Evolutionary conservation across 92 coral and sea anemone genomes (phyloP).

Genomic region (Isaurus tuberculatus): DNA sequence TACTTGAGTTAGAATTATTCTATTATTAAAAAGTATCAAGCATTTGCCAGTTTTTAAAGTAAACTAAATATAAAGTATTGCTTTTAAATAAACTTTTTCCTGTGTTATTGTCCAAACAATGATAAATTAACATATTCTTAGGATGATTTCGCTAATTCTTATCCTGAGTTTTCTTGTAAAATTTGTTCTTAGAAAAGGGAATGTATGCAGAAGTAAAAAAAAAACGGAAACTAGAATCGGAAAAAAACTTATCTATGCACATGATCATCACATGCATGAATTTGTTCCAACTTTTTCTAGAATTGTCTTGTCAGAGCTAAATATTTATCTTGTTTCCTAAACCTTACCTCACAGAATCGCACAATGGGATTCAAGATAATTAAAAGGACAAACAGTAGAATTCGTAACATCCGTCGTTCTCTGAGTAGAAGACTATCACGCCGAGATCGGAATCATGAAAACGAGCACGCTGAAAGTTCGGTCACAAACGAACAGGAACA

Average conservation of each 20-base stretch:
- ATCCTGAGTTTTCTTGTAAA: too few relatives aligned
- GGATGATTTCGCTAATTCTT: too few relatives aligned
- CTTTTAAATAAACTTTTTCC: too few relatives aligned
- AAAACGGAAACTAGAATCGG: too few relatives aligned
- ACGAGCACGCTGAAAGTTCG: neutral
- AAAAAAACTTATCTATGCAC: neutral
- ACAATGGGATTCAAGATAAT: constrained; percentile 32
- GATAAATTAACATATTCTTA: too few relatives aligned
- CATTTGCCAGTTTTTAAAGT: too few relatives aligned
- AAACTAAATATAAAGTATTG: too few relatives aligned
- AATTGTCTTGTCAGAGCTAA: neutral
- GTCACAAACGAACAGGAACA: neutral
- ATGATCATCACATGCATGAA: neutral
- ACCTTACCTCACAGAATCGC: neutral
- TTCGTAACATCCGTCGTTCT: constrained; percentile 11
- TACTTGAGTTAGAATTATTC: too few relatives aligned
- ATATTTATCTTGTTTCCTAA: neutral
- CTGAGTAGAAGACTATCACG: constrained; percentile 23
- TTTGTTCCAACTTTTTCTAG: neutral
- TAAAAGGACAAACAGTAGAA: constrained; percentile 20
- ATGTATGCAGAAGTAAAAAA: too few relatives aligned
- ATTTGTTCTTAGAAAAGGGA: too few relatives aligned
- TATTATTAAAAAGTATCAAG: too few relatives aligned
- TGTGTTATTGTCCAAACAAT: too few relatives aligned
- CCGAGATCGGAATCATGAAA: neutral